phyloP scores from a whole-genome alignment of 1,140 invertebrate genomes.

The fruit fly (Drosophila melanogaster) region DNA sequence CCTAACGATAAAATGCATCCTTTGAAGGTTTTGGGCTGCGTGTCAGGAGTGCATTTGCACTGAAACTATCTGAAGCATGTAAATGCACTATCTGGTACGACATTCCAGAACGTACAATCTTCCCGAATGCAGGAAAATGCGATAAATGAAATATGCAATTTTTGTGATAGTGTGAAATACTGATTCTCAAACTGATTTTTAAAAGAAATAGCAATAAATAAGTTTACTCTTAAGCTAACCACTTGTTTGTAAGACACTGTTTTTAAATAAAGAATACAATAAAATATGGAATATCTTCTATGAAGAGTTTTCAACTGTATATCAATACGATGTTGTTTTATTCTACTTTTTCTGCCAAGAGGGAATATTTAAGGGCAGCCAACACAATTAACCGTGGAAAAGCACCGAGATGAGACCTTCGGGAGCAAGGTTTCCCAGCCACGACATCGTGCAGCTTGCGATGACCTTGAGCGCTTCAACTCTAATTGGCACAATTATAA shows the following conservation, averaged over 20 bases:
- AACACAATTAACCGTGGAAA: background rate
- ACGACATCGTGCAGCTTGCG: slow-evolving; percentile 12
- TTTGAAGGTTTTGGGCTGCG: slow-evolving; percentile 90
- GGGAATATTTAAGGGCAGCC: background rate
- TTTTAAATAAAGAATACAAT: slow-evolving; percentile 28
- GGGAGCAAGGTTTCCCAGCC: slow-evolving; percentile 10
- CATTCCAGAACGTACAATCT: slow-evolving; percentile 89
- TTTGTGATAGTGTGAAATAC: slow-evolving; percentile 56
- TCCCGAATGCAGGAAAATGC: slow-evolving; percentile 77
- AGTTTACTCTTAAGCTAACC: slow-evolving; percentile 14
- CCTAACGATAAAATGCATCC: slow-evolving; percentile 47
- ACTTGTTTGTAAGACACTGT: slow-evolving; percentile 24
- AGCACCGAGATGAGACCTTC: slow-evolving; percentile 5
- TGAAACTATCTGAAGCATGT: slow-evolving; percentile 91
- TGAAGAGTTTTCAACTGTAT: slow-evolving; percentile 16
- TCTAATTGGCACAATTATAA: slow-evolving; percentile 13
- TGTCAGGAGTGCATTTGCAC: slow-evolving; percentile 99
- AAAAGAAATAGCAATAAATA: slow-evolving; percentile 12
- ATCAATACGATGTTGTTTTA: slow-evolving; percentile 46
- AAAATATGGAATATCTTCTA: slow-evolving; percentile 31
- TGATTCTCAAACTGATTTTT: slow-evolving; percentile 44
- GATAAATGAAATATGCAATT: slow-evolving; percentile 60
- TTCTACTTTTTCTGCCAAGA: background rate
- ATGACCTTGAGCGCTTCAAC: slow-evolving; percentile 51
- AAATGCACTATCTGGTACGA: slow-evolving; percentile 99